Evolutionary conservation across 2,797 vertebrate genomes (phyloP).

Genomic region (Chloroceryle inda): DNA sequence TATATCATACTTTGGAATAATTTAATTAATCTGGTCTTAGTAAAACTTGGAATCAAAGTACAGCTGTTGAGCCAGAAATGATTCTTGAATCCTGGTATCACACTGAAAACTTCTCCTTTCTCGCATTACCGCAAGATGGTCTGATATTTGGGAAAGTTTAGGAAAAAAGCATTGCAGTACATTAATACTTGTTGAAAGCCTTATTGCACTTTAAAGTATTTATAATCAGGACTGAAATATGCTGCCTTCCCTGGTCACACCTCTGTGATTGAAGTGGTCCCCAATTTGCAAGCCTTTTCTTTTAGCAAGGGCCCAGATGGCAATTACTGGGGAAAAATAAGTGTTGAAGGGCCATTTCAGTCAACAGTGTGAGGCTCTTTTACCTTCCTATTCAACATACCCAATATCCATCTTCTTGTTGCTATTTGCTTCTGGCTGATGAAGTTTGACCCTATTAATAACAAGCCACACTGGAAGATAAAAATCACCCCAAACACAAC

Average conservation of each 20-base stretch:
- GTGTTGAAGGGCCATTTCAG: neutral
- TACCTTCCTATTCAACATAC: neutral
- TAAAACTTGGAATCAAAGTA: conserved; percentile 56
- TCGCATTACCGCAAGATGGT: neutral
- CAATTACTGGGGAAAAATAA: neutral
- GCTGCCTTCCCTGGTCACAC: neutral
- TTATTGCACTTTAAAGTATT: neutral
- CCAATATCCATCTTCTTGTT: neutral
- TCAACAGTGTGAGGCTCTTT: neutral
- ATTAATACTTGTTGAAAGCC: neutral
- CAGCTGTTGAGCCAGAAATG: conserved; percentile 65
- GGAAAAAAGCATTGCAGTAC: neutral
- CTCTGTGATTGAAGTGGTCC: rapidly evolving
- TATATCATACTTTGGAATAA: conserved; percentile 43
- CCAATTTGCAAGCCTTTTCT: neutral
- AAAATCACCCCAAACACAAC: neutral
- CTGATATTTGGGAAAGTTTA: neutral
- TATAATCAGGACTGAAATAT: neutral
- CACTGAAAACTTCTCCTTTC: neutral
- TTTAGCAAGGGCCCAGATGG: neutral
- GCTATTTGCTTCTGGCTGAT: neutral
- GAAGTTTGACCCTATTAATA: neutral
- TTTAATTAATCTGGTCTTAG: conserved; percentile 71
- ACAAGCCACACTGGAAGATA: neutral
- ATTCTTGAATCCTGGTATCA: conserved; percentile 47